A percentile compares a stretch with the other conserved stretches of the same genome.
These are phyloP conservation scores for Agriopis aurantiaria DNA, from an alignment of 2,888 invertebrate genomes.

Conservation along the genomic window DNA sequence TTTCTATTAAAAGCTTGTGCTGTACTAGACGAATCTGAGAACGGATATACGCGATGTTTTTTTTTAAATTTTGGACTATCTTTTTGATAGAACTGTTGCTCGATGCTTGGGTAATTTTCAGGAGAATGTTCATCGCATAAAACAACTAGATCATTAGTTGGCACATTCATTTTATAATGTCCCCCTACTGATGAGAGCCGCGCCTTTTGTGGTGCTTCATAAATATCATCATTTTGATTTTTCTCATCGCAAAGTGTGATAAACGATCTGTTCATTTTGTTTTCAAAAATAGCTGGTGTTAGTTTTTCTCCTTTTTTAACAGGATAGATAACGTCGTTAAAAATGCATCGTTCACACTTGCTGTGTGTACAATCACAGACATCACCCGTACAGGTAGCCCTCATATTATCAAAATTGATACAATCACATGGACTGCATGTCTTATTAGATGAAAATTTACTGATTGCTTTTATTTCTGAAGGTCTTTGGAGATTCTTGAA, in stretches of 20 bases:
- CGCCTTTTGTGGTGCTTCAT: background rate
- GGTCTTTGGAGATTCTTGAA: background rate
- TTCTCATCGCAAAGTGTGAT: constrained; percentile 1
- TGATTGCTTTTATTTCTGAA: constrained; percentile 8
- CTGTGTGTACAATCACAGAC: constrained; percentile 17
- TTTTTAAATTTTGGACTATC: background rate
- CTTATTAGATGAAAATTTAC: constrained; percentile 19
- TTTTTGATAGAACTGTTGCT: background rate
- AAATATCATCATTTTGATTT: background rate
- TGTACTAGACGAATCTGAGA: background rate
- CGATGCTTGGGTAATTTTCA: background rate
- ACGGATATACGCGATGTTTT: background rate
- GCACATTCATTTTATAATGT: background rate
- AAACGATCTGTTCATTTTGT: constrained; percentile 25
- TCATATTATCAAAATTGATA: constrained; percentile 33
- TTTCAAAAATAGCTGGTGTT: constrained; percentile 27
- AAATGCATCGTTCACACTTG: constrained; percentile 17
- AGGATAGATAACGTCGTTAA: constrained; percentile 18
- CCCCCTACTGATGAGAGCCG: background rate
- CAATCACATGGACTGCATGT: constrained; percentile 39
- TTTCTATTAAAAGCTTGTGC: background rate
- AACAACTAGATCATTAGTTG: background rate
- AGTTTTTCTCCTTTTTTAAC: constrained; percentile 37
- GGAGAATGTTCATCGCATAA: background rate
- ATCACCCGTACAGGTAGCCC: constrained; percentile 12